Percentiles rank a stretch among this genome's conserved stretches.
These are phyloP conservation scores for Proisotoma minuta DNA, from an alignment of 2,888 invertebrate genomes.

Conservation along the genomic window DNA sequence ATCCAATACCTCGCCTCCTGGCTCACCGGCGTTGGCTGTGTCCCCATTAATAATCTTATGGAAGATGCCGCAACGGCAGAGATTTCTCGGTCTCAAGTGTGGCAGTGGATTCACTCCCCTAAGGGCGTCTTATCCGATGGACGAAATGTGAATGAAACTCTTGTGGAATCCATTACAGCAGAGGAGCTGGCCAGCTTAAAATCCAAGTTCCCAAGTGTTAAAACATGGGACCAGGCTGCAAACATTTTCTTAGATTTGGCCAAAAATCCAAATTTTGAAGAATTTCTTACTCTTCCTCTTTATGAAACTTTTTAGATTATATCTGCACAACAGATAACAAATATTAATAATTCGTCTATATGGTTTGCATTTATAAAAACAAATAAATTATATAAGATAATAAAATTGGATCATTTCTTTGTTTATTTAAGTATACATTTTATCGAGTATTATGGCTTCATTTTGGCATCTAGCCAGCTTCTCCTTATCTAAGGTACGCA, in stretches of 20 bases:
- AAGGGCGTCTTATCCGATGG: slow-evolving; percentile 37
- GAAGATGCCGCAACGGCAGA: slow-evolving; percentile 42
- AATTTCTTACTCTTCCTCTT: slow-evolving; percentile 37
- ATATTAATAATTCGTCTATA: too few relatives aligned
- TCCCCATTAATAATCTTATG: slow-evolving; percentile 38
- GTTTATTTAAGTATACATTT: neutral
- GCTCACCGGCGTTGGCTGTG: slow-evolving; percentile 35
- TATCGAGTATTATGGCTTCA: slow-evolving; percentile 1
- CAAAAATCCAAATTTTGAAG: slow-evolving; percentile 25
- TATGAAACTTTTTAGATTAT: slow-evolving; percentile 35
- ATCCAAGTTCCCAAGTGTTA: slow-evolving; percentile 3
- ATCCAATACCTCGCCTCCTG: slow-evolving; percentile 35
- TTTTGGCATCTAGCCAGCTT: too few relatives aligned
- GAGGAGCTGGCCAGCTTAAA: slow-evolving; percentile 32
- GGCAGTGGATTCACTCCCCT: slow-evolving; percentile 39
- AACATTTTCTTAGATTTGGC: slow-evolving; percentile 31
- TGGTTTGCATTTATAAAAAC: too few relatives aligned
- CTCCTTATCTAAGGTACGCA: too few relatives aligned
- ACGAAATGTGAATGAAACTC: slow-evolving; percentile 27
- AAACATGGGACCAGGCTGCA: slow-evolving; percentile 36
- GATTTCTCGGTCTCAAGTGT: slow-evolving; percentile 37
- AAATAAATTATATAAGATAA: too few relatives aligned
- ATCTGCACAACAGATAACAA: too few relatives aligned
- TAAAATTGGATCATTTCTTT: too few relatives aligned
- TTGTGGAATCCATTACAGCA: slow-evolving; percentile 29